Evolutionary conservation across 2,888 invertebrate genomes (phyloP).

Genomic region (Frankliniella intonsa): DNA sequence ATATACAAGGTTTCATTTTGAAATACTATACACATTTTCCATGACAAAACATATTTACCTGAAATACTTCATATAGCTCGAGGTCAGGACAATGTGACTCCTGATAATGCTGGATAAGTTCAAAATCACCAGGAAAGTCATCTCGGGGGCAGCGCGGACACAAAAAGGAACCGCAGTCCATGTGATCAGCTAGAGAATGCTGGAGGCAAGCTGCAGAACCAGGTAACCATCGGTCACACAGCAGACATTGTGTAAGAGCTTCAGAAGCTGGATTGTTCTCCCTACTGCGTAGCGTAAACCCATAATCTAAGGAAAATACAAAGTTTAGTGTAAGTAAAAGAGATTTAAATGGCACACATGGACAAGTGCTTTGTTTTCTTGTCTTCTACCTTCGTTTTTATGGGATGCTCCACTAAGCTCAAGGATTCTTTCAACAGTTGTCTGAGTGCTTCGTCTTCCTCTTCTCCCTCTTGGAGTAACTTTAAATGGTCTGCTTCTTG

Average conservation of each 20-base stretch:
- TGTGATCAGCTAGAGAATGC: background rate
- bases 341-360: background rate
- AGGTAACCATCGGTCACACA: background rate
- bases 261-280: slow-evolving; percentile 9
- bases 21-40: no score
- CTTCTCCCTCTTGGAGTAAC: background rate
- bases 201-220: background rate
- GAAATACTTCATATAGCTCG: slow-evolving; percentile 10
- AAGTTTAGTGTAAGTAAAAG: background rate
- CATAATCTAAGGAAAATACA: background rate
- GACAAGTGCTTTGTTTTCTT: background rate
- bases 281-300: background rate
- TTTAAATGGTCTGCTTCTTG: background rate
- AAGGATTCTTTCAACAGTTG: background rate
- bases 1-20: no score
- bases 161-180: background rate
- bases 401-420: background rate
- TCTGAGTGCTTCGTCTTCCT: background rate
- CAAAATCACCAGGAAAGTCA: slow-evolving; percentile 20
- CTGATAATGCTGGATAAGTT: background rate
- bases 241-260: background rate
- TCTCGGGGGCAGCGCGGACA: background rate
- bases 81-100: slow-evolving; percentile 16
- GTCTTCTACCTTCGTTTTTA: background rate
- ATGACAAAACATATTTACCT: background rate